Base-by-base conservation (phyloP, 2,797 vertebrate species). In the Alauda arvensis region DNA sequence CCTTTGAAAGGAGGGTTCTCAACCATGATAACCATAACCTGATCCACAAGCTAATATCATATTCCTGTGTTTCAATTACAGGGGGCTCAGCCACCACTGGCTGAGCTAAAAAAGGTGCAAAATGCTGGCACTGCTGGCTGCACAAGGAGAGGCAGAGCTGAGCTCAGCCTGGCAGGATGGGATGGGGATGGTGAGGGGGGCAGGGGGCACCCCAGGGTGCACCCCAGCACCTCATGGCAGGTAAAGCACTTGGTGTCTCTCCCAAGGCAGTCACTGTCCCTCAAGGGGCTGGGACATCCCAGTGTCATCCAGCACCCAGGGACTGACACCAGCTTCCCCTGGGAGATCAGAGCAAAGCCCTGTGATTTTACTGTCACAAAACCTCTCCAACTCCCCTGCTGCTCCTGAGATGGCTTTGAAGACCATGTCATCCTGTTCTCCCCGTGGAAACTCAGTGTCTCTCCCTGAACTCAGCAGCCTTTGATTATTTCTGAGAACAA, bases 171-270 rank as follows among this genome's bases (percentile, higher is more conserved):
- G n/a, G 52, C 52, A 87, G 57, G 34, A 8, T 43, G 14, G 7
- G 34, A 39, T 29, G n/a, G 11, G 18, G 37, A 37, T 37, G 37
- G 37, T 37, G 37, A 37, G 28, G n/a, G 56, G 59, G 33, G 11
- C 16, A 24, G 4, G 28, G 60, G 18, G 24, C 21, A 63, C 48
- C 8, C 37, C 39, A 14, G 28, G 48, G 48, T n/a, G 68, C 45
- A 13, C n/a, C 28, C 71, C 57, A 19, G 52, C 18, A 60, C 28
- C 70, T n/a, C 2, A 0, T 2, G 43, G 8, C 60, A 55, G 83
- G 23, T 31, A 3, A 0, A 9, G 70, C 37, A 1, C 45, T 51
- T 0, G 3, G 21, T 29, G 8, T 1, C 46, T n/a, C 21, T 66
- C 19, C 26, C 29, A 11, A 37, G 40, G 1, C 2, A 61, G 34